A percentile compares a stretch with the other conserved stretches of the same genome.
Conservation (phyloP, 2,113 vertebrate genomes). For the Hippocampus guttulatus region DNA sequence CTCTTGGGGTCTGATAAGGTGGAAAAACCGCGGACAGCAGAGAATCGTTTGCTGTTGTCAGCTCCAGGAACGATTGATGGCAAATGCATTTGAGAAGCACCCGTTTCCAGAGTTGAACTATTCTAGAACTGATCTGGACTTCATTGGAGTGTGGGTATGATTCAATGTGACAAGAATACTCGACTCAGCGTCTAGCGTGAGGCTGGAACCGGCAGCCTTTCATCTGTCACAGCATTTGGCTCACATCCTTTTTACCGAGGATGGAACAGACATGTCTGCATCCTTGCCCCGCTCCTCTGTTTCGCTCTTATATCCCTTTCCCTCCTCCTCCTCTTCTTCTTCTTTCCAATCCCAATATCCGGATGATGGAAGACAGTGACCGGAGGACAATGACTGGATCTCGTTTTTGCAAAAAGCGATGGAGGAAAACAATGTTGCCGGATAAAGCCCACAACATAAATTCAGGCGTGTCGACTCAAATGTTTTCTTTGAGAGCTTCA, state of each 20-base stretch:
- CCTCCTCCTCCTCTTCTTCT: not conserved
- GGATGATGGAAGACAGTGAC: slow-evolving; percentile 14
- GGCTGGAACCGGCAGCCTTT: not conserved
- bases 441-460: slow-evolving; percentile 21
- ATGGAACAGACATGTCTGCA: slow-evolving; percentile 43
- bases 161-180: too few species aligned
- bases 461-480: slow-evolving; percentile 23
- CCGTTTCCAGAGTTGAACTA: too few species aligned
- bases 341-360: slow-evolving; percentile 26
- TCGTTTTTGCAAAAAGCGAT: slow-evolving; percentile 2
- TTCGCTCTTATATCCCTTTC: slow-evolving; percentile 23
- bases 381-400: slow-evolving; percentile 23
- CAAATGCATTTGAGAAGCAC: too few species aligned
- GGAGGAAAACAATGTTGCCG: slow-evolving; percentile 18
- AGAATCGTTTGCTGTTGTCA: too few species aligned
- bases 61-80: too few species aligned
- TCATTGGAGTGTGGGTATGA: too few species aligned
- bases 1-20: too few species aligned
- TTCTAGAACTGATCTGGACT: too few species aligned
- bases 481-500: slow-evolving; percentile 32
- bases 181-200: too few species aligned
- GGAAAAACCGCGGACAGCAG: too few species aligned
- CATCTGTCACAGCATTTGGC: slow-evolving; percentile 26
- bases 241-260: slow-evolving; percentile 44
- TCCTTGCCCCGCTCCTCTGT: slow-evolving; percentile 5